Base-by-base conservation (phyloP, 2,113 vertebrate species). In the Coturnix japonica region DNA sequence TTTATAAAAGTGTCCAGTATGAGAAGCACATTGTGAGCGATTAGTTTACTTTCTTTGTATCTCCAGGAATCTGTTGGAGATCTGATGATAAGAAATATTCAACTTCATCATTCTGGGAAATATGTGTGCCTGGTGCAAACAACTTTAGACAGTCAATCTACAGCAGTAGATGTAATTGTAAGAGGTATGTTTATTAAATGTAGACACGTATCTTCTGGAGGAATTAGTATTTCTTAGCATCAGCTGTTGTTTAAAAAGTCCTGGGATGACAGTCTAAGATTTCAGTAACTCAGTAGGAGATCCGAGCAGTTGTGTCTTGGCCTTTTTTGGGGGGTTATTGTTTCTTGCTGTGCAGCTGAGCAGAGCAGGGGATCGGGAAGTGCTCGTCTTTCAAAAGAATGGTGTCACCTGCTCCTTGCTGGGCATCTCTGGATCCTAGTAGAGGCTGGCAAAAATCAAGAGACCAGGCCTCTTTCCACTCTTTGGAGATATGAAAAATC, bases 71-170 rank as follows among this genome's bases (percentile, higher is more conserved):
- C 98, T 87, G 94, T 97, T 64, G 98, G 98, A 73, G 98, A 99
- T 97, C 95, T 99, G 96, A 99, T 99, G 98, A 97, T 98, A 96
- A 98, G 98, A 93, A 99, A 98, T 80, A 98, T 99, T 93, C 98
- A 99, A 89, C 96, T 99, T 14, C 98, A 98, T 93, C 98, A 99
- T 90, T 98, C 98, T 57, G 98, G 99, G 94, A 98, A 98, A 89
- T 99, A 99, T 7, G 96, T 97, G n/a, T 99, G 98, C 85, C 97
- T 90, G 63, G 98, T 98, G 6, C 97, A 98, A 91, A 98, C 98
- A n/a, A 92, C 97, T 72, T 97, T 99, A n/a, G 98, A 99, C 95
- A 98, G 91, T 6, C 97, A 98, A n/a, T 99, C 98, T 56, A 98
- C 98, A 71, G 81, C 95, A 17, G 98, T 97, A 61, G 98, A 98